Evolutionary conservation across 2,113 vertebrate genomes (phyloP), one percentile per base, ranked within the genome.

Genomic region (Eupsittula cactorum): DNA sequence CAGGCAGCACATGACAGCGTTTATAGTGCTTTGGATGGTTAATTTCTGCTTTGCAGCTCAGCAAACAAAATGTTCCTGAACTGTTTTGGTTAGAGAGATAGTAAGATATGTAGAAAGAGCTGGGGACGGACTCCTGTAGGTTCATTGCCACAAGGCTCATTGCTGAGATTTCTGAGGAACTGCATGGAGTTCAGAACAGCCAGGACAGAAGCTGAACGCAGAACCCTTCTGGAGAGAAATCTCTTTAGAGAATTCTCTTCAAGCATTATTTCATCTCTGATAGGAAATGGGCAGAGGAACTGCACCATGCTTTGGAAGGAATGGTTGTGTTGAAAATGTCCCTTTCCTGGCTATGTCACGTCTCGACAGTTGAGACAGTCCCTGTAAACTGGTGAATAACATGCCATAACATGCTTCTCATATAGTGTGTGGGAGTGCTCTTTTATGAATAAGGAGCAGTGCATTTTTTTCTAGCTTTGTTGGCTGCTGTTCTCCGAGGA

Each of bases 401-500:
- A 10, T 35, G 80, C n/a, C 41, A 0, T 10, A n/a, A 24, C 4
- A 4, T 7, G 39, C 37, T 88, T 74, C 29, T 53, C 2, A 0
- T 50, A 0, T 21, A 1, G 25, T 82, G 25, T 17, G 60, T 50
- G 39, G 9, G 41, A 28, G 25, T 20, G 25, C 23, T 62, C 44
- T 13, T 65, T 19, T 33, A 3, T 46, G 27, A 39, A 21, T 11
- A n/a, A 47, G 35, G 49, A 79, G 7, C 47, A 25, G 11, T 10
- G 11, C 25, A 78, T 37, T 64, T 20, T 20, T 41, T 62, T 37
- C 47, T 35, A 11, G 28, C 59, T 50, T 11, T 24, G 42, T n/a
- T 90, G 57, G 46, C 46, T 68, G 1, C 59, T 70, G 0, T 31
- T 77, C 41, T 49, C 69, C 15, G 25, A 69, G 59, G 49, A 59